A percentile compares a stretch with the other conserved stretches of the same genome.
phyloP scores from a whole-genome alignment of 2,113 vertebrate species.

The Syngnathoides biaculeatus region DNA sequence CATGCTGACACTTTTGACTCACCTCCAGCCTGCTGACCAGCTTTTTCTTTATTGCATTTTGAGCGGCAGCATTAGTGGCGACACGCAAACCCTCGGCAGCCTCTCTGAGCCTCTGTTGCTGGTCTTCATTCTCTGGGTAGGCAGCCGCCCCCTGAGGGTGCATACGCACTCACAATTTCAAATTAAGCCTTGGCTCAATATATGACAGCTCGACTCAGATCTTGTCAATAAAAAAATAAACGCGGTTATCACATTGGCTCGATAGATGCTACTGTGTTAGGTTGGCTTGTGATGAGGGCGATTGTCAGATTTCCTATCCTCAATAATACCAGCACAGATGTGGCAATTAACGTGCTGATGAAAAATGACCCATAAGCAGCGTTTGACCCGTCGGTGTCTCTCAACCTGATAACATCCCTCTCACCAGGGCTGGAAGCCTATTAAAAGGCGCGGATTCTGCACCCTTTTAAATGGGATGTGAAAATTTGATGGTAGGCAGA shows the following conservation, averaged over 20 bases:
- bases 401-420: slow-evolving; percentile 52
- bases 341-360: slow-evolving; percentile 63
- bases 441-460: slow-evolving; percentile 44
- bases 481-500: slow-evolving; percentile 24
- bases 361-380: slow-evolving; percentile 52
- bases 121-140: slow-evolving; percentile 95
- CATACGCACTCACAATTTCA: slow-evolving; percentile 17
- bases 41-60: slow-evolving; percentile 98
- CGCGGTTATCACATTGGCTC: slow-evolving; percentile 6
- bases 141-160: slow-evolving; percentile 87
- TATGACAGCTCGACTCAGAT: slow-evolving; percentile 20
- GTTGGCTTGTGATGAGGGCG: slow-evolving; percentile 51
- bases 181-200: slow-evolving; percentile 1
- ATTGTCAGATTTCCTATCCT: slow-evolving; percentile 46
- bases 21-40: slow-evolving; percentile 95
- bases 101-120: slow-evolving; percentile 92
- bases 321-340: slow-evolving; percentile 56
- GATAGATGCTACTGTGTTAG: slow-evolving; percentile 47
- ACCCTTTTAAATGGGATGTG: slow-evolving; percentile 35
- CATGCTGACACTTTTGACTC: slow-evolving; percentile 19
- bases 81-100: slow-evolving; percentile 93
- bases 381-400: slow-evolving; percentile 45
- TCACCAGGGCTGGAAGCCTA: slow-evolving; percentile 37
- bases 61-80: slow-evolving; percentile 94
- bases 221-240: slow-evolving; percentile 11